These are phyloP conservation scores for Galerucella nymphaeae DNA, from an alignment of 2,888 invertebrate genomes.

Conservation along the genomic window DNA sequence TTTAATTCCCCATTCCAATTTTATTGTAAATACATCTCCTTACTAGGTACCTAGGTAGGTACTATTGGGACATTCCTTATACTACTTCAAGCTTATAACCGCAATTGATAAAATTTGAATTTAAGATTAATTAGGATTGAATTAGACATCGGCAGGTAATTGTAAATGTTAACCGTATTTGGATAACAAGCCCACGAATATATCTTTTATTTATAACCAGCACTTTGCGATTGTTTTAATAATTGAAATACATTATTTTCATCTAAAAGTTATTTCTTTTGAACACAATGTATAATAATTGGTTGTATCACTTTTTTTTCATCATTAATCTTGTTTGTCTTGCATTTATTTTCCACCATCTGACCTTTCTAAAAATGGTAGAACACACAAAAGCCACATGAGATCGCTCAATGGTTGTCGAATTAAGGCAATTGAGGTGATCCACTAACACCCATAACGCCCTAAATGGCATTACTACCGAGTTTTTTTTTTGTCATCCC, in stretches of 20 bases:
- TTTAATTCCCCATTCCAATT: not conserved
- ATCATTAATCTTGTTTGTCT: not conserved
- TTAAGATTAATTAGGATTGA: slow-evolving; percentile 6
- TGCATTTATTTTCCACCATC: not conserved
- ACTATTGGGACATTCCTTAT: slow-evolving; percentile 1
- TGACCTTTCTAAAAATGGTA: slow-evolving; percentile 10
- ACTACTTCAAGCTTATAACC: not conserved
- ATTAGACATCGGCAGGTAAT: slow-evolving; percentile 1
- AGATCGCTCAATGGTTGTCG: slow-evolving; percentile 32
- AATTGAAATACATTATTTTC: not conserved
- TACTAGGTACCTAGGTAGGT: no score
- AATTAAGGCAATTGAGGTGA: slow-evolving; percentile 36
- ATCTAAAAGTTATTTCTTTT: no score
- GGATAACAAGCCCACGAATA: not conserved
- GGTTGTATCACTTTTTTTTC: no score
- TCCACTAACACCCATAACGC: slow-evolving; percentile 42
- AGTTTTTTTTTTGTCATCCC: slow-evolving; percentile 34
- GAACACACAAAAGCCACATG: slow-evolving; percentile 31
- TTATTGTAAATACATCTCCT: not conserved
- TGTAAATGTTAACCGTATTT: slow-evolving; percentile 5
- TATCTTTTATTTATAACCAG: slow-evolving; percentile 5
- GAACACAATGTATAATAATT: no score
- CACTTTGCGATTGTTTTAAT: not conserved
- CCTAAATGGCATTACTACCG: slow-evolving; percentile 38
- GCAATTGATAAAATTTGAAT: slow-evolving; percentile 11